Conservation (phyloP, 2,113 vertebrate genomes). For the Crotalus helleri region DNA sequence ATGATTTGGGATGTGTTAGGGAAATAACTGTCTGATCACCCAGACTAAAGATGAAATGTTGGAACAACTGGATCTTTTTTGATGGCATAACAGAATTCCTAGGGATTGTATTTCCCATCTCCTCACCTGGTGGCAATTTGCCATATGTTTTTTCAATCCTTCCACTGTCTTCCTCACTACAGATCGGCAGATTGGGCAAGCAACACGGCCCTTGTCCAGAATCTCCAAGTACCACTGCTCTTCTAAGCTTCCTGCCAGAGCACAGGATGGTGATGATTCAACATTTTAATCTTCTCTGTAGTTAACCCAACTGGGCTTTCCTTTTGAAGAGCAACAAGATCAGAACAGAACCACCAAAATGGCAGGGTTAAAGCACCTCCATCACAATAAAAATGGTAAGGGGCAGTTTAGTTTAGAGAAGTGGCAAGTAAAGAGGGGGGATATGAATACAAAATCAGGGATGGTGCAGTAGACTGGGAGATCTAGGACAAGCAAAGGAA, state of each 20-base stretch:
- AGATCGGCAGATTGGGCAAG: conserved; percentile 89
- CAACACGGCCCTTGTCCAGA: conserved; percentile 85
- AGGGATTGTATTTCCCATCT: background rate
- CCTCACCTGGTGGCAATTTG: conserved; percentile 84
- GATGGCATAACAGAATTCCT: background rate
- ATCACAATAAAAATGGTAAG: background rate
- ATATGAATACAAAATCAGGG: background rate
- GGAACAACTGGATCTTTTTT: background rate
- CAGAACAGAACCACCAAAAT: too few relatives aligned
- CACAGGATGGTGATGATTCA: background rate
- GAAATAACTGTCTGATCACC: background rate
- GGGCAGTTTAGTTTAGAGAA: background rate
- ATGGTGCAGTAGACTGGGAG: background rate
- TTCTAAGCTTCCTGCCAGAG: conserved; percentile 82
- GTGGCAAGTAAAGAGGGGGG: too few relatives aligned
- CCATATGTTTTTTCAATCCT: conserved; percentile 93
- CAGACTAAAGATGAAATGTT: background rate
- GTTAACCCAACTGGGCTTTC: background rate
- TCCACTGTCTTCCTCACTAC: conserved; percentile 93
- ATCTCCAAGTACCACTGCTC: conserved; percentile 91
- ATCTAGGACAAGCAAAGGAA: background rate
- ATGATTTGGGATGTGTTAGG: background rate
- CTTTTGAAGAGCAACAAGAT: background rate
- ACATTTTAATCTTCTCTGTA: background rate
- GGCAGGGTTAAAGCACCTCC: background rate